Evolutionary conservation across 2,113 vertebrate genomes (phyloP).

Genomic region (Sturnus vulgaris): DNA sequence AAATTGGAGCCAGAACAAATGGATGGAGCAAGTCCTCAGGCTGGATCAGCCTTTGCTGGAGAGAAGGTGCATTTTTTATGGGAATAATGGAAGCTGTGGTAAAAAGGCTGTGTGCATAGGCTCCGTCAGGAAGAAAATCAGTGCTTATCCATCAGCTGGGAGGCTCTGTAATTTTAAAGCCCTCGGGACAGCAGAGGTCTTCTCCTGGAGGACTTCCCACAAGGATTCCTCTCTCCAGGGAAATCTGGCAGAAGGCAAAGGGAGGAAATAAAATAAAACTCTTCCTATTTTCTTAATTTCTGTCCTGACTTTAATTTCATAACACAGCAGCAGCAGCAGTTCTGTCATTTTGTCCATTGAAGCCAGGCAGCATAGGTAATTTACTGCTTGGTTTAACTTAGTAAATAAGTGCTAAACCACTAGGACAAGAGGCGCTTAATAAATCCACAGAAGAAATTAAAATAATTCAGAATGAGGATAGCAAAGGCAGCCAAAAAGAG

Average conservation of each 20-base stretch:
- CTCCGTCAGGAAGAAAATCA: not conserved
- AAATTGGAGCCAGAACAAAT: not conserved
- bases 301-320: not conserved
- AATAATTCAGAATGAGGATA: not conserved
- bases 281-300: not conserved
- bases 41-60: not conserved
- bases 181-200: not conserved
- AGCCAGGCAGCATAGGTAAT: not conserved
- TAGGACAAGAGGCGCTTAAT: not conserved
- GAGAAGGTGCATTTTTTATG: not conserved
- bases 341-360: not conserved
- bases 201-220: not conserved
- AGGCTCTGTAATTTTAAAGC: not conserved
- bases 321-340: not conserved
- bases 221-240: not conserved
- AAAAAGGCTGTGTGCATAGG: not conserved
- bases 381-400: conserved; percentile 40
- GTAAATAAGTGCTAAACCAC: conserved; percentile 17
- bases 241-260: not conserved
- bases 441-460: conserved; percentile 8
- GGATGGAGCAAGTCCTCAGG: not conserved
- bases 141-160: not conserved
- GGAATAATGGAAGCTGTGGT: not conserved
- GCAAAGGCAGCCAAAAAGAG: not conserved
- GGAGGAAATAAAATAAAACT: not conserved